Evolutionary conservation across 2,797 vertebrate species (phyloP), one percentile per base, ranked within the genome.

Genomic region (Gymnodraco acuticeps): DNA sequence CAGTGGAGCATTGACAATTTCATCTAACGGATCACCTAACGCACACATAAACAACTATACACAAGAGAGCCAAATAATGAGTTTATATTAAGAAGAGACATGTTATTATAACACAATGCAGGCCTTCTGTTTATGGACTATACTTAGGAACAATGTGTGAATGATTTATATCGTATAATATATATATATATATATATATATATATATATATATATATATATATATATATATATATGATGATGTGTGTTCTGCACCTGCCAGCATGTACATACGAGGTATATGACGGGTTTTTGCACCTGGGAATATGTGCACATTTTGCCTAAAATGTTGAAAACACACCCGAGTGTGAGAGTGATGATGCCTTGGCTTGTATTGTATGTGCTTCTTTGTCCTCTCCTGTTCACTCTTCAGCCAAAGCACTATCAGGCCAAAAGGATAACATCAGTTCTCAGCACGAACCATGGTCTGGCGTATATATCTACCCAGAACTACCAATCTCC

Each of bases 381-480:
- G 63, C 50, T 42, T 74, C 47, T 85, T 78, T 83, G 75, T 86
- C 75, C 82, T 69, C 72, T 72, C 59, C 42, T 77, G 73, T 75
- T 82, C 64, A 68, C 68, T 87, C 76, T 70, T 80, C 41, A 60
- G 54, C 66, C 58, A 43, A 81, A 76, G 60, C 56, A 5, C 66
- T 85, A 81, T 85, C 82, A 62, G 70, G 46, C 73, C 52, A 52
- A 67, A 64, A 77, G 70, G 93, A 93, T 93, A 93, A 86, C 71
- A 94, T 94, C 91, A 85, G 88, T 73, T 77, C 81, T 90, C 60
- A 52, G 60, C 53, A 78, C 52, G 53, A 88, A 82, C 46, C 86
- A 62, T 33, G 31, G 65, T 68, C 79, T 70, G 71, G 61, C 56
- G n/a, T 86, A 84, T 33, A 85, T 82, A 89, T 92, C 88, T 88